phyloP scores from a whole-genome alignment of 2,113 vertebrate species.

The Balaenoptera acutorostrata region DNA sequence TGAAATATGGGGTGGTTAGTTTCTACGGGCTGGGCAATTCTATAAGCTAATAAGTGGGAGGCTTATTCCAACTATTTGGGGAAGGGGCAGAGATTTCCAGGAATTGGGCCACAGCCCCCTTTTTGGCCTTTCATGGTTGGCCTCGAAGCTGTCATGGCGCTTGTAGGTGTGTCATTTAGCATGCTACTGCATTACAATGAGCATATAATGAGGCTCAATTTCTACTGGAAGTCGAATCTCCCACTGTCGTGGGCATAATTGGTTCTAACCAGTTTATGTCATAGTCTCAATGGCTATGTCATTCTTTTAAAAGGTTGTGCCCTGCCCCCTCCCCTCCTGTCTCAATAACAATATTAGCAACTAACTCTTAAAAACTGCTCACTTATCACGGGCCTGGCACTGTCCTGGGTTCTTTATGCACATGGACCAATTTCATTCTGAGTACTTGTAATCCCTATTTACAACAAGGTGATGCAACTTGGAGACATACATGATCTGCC shows the following conservation, averaged over 20 bases:
- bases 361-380: neutral
- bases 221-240: neutral
- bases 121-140: too few species aligned
- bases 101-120: neutral
- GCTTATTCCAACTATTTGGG: neutral
- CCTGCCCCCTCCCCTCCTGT: neutral
- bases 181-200: neutral
- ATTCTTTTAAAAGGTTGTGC: neutral
- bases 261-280: neutral
- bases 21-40: neutral
- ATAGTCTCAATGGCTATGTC: neutral
- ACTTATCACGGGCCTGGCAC: neutral
- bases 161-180: neutral
- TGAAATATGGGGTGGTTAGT: too few species aligned
- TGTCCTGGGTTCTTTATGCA: neutral
- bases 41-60: neutral
- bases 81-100: neutral
- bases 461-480: neutral
- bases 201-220: neutral
- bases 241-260: fast-evolving
- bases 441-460: neutral
- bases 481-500: neutral
- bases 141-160: neutral
- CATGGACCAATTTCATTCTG: neutral
- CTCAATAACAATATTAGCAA: neutral